Evolutionary conservation across 2,113 vertebrate species (phyloP), one percentile per base, ranked within the genome.

Genomic region (Eudorcas thomsonii): DNA sequence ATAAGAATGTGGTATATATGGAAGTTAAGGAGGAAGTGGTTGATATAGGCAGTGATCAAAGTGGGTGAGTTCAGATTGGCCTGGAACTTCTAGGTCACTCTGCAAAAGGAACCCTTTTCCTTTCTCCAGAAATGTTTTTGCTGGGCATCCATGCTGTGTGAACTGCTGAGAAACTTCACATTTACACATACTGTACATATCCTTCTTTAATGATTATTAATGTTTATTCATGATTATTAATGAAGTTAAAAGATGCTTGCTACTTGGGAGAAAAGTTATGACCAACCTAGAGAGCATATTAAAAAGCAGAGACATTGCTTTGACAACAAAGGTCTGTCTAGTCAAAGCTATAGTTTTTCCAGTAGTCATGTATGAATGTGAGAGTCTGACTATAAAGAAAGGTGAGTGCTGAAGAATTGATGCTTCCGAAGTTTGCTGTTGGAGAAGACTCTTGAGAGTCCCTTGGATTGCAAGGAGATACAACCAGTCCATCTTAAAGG

Each of bases 101-200:
- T 17, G 36, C 13, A 55, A 55, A 39, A 16, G 26, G 17, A 26
- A 4, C 2, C 0, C 1, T 26, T 23, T 36, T 43, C 39, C 26
- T 89, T 26, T 17, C 43, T 80, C 28, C 26, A 59, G 83, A 33
- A 39, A 36, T 25, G 19, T n/a, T 81, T 50, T 21, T 12, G 7
- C 10, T 45, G 48, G 36, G 1, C 5, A 17, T 64, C 50, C 4
- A 59, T 16, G 7, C 1, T 30, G 48, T 52, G 9, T 15, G 82
- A 30, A 36, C 21, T 85, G 21, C 21, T 19, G 12, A 87, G n/a
- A 6, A 94, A 52, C 23, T 48, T 55, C 19, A 64, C 6, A 17
- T n/a, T 52, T 59, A 4, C 28, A 6, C 26, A 28, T 39, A 19
- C 67, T n/a, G 9, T 16, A 28, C 21, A 17, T 3, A 71, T 0